phyloP scores from a whole-genome alignment of 2,888 invertebrate genomes.

The Limnephilus auricula region DNA sequence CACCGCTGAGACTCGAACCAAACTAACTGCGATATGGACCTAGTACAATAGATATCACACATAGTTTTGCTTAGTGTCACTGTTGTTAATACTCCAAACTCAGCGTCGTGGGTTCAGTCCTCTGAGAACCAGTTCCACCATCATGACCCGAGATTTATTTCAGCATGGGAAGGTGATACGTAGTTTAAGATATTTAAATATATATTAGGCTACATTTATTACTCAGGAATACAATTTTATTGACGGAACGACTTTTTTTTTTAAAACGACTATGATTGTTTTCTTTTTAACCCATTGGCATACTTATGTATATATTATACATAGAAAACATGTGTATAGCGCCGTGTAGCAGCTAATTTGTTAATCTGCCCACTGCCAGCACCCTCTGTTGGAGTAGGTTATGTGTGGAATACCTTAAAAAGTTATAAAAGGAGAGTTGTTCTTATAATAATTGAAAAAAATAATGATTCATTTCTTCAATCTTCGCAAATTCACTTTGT shows the following conservation, averaged over 20 bases:
- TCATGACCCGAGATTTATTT: neutral
- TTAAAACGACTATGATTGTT: no score
- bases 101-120: neutral
- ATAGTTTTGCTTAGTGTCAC: neutral
- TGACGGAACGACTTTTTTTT: neutral
- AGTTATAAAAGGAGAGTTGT: no score
- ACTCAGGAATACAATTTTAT: neutral
- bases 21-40: neutral
- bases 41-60: neutral
- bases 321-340: no score
- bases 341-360: no score
- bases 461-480: no score
- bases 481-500: no score
- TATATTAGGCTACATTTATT: neutral
- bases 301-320: no score
- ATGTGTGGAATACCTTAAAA: no score
- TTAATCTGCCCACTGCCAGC: no score
- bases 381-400: no score
- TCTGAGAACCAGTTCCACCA: neutral
- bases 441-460: no score
- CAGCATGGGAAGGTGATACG: neutral
- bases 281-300: no score
- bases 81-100: neutral
- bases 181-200: neutral
- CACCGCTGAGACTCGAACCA: conserved; percentile 11